Evolutionary conservation across 1,140 invertebrate species (phyloP).

Genomic region (Akabosia matsudoensis): DNA sequence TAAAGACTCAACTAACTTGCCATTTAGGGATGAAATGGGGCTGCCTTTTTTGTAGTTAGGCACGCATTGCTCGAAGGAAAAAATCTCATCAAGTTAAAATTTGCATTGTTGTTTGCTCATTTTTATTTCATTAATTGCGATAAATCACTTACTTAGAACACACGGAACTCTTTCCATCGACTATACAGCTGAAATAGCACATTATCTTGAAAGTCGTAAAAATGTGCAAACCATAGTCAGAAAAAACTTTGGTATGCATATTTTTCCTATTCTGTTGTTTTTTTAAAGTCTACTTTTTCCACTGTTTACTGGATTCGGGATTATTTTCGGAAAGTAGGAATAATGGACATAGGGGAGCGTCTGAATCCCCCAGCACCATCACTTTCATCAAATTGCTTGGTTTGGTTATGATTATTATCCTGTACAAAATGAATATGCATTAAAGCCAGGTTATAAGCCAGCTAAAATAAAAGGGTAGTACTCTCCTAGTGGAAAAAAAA

Average conservation of each 20-base stretch:
- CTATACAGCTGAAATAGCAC: too few relatives aligned
- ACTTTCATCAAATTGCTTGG: not conserved
- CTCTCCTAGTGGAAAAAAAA: too few relatives aligned
- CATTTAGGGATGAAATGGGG: too few relatives aligned
- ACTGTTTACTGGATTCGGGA: not conserved
- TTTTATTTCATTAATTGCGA: constrained; percentile 14
- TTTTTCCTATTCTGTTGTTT: not conserved
- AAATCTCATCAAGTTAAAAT: constrained; percentile 15
- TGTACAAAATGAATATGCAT: not conserved
- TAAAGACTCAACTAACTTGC: too few relatives aligned
- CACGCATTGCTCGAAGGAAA: not conserved
- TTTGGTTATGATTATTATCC: not conserved
- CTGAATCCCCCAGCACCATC: not conserved
- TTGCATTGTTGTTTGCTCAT: not conserved
- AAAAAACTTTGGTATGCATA: not conserved
- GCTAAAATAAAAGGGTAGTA: too few relatives aligned
- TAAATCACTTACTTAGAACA: not conserved
- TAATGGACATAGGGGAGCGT: constrained; percentile 4
- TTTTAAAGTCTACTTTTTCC: not conserved
- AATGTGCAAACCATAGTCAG: not conserved
- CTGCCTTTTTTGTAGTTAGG: too few relatives aligned
- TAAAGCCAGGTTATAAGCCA: not conserved
- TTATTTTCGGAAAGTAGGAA: not conserved
- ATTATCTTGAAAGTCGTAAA: not conserved
- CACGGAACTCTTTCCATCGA: too few relatives aligned